Evolutionary conservation across 2,113 vertebrate species (phyloP), one percentile per base, ranked within the genome.

Genomic region (zebrafish (Danio rerio)): DNA sequence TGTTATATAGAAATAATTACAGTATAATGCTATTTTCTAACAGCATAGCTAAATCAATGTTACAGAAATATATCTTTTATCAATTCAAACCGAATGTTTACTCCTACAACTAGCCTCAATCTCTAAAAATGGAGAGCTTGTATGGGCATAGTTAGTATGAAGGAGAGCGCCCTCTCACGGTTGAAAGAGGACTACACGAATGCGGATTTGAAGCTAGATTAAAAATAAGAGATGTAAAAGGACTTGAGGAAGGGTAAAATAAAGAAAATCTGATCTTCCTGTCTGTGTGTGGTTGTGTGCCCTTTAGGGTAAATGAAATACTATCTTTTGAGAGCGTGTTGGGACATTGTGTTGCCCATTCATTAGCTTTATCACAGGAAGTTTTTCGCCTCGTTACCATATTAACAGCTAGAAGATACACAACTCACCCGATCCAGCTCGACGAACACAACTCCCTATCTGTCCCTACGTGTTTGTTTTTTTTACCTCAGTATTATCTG

Each of bases 261-360:
- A 69, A 40, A 15, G n/a, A n/a, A n/a, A n/a, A 9, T 43, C 12
- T 43, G 52, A 74, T 74, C 15, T 55, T 18, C 31, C 21, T n/a
- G 53, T 73, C 21, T 45, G 59, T 47, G 16, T 66, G 21, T 56
- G 61, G 55, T 58, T 66, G 62, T 49, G 45, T 42, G 18, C 68
- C 81, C 77, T 53, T 20, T 40, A 76, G 84, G 16, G 31, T 21
- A 58, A 40, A 40, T 58, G 78, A 53, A 84, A 84, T n/a, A 49
- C 71, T 12, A 84, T 20, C 47, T 56, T 56, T 55, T 70, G 83
- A 65, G 78, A 76, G 53, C 75, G 16, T 76, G n/a, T 68, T 18
- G 73, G 47, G 5, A n/a, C 43, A 61, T 12, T 65, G 15, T 58
- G 8, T 74, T 56, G 31, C 31, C 7, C 40, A 18, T 80, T 83